Evolutionary conservation across 2,113 vertebrate species (phyloP).

Genomic region (Suncus etruscus): DNA sequence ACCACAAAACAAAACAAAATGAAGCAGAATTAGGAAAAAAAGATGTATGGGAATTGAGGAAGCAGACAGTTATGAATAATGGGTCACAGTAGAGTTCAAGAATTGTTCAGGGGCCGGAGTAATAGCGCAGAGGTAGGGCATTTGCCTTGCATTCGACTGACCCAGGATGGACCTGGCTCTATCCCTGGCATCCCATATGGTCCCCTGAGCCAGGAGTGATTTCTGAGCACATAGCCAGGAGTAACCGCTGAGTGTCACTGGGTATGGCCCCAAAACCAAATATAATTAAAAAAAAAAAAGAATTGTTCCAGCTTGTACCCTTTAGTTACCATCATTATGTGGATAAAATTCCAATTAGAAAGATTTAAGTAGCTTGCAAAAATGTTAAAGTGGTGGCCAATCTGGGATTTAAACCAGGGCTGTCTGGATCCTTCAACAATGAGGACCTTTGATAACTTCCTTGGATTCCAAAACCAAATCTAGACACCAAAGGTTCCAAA

Average conservation of each 20-base stretch:
- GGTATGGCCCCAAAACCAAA: too few relatives aligned
- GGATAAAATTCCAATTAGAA: background rate
- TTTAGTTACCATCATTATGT: background rate
- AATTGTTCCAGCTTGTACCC: background rate
- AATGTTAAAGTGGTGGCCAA: background rate
- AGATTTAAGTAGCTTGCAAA: background rate
- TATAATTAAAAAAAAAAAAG: too few relatives aligned
- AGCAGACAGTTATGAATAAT: background rate
- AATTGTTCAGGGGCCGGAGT: background rate
- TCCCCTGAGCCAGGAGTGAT: too few relatives aligned
- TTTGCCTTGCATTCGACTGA: too few relatives aligned
- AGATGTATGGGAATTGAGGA: background rate
- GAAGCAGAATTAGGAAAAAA: background rate
- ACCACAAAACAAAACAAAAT: too few relatives aligned
- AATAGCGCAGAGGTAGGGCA: too few relatives aligned
- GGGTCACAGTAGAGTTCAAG: background rate
- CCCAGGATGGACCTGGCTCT: too few relatives aligned
- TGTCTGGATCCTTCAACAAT: background rate
- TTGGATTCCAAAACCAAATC: background rate
- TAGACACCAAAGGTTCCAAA: background rate
- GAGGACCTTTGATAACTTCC: background rate
- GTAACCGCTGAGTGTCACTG: too few relatives aligned
- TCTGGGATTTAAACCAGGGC: background rate
- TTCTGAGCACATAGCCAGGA: too few relatives aligned
- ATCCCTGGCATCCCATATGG: too few relatives aligned